Evolutionary conservation across 1,140 invertebrate species (phyloP), one percentile per base, ranked within the genome.

Genomic region (Leptoteleia sp.): DNA sequence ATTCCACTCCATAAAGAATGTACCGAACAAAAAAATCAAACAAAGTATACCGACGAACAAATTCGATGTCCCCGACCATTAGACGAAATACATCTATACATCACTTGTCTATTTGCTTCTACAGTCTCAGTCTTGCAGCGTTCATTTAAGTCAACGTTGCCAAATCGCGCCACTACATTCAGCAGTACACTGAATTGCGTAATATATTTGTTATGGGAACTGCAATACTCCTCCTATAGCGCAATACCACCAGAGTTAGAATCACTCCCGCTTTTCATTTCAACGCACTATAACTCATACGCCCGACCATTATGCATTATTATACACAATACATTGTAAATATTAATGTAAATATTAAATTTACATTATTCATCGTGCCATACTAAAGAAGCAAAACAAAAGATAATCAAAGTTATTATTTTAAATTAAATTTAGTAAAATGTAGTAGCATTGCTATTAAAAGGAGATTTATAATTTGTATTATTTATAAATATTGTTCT

Each of bases 201-300:
- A 54, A 67, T 67, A 67, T 67, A 67, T 67, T 67, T 67, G 48
- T 54, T 67, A 67, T 35, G 29, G 38, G 19, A 67, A 54, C 12
- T 15, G 43, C 31, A 47, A 5, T 27, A 37, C 35, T 1, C 13
- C 1, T 37, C 13, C 1, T 37, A 1, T 48, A 48, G 17, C 19
- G 43, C 52, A 65, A 65, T 37, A 67, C 17, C 38, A 25, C n/a
- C 11, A 37, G 15, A 22, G 25, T 19, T 54, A 12, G 11, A 54
- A 15, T 27, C 31, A 43, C 16, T 45, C 2, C 29, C 11, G 6
- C 38, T 22, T 67, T 55, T 54, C 29, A 54, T 67, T 54, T 35
- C 7, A 29, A 45, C 33, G 15, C 5, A 27, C 13, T 22, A 38
- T 48, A 48, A 48, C 9, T 22, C 15, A n/a, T n/a, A n/a, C n/a